These are phyloP conservation scores for Ivindomyrus marchei DNA, from an alignment of 2,113 vertebrate species.

Conservation along the genomic window DNA sequence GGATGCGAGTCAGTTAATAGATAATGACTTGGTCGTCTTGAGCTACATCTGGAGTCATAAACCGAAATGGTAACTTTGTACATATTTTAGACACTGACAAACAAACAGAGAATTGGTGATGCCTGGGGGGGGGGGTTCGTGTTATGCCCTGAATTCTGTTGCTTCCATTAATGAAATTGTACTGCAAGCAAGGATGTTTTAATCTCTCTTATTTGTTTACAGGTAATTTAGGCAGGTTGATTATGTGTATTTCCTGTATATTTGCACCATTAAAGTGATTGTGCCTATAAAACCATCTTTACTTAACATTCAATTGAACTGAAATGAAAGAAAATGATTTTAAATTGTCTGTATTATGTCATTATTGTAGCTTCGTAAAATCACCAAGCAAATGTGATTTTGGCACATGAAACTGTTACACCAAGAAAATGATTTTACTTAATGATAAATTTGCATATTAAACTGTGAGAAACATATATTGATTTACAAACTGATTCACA, in stretches of 20 bases:
- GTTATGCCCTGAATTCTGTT: not conserved
- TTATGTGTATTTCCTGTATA: conserved; percentile 10
- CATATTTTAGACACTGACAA: not conserved
- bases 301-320: conserved; percentile 20
- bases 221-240: conserved; percentile 22
- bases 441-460: not conserved
- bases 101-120: conserved; percentile 14
- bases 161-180: conserved; percentile 48
- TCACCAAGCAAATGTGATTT: not conserved
- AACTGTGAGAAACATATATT: not conserved
- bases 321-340: not conserved
- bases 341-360: not conserved
- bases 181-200: conserved; percentile 29
- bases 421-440: not conserved
- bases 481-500: not conserved
- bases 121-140: not conserved
- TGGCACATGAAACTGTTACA: not conserved
- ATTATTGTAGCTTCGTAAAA: not conserved
- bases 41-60: not conserved
- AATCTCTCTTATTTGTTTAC: conserved; percentile 36
- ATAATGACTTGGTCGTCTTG: not conserved
- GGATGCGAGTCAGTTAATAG: not conserved
- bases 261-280: conserved; percentile 12
- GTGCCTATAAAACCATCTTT: conserved; percentile 20
- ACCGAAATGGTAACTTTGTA: not conserved